Base-by-base conservation (phyloP, 30 jellyfish, hydroid and myxozoan species). In the Sanderia malayensis region DNA sequence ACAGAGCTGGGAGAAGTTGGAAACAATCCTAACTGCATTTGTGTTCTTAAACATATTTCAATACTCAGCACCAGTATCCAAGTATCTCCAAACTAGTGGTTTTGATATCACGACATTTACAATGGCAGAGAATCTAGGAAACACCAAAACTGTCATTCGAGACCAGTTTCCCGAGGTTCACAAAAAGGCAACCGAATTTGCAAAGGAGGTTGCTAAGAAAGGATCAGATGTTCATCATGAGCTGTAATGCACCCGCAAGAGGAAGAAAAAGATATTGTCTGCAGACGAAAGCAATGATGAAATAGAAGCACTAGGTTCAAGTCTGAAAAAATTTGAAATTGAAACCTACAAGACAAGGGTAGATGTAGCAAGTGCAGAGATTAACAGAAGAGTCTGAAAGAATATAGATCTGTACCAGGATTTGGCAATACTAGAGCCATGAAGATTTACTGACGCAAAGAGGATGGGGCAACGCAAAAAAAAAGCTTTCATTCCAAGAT, bases 361-460 rank as follows among this genome's bases (percentile, higher is more conserved):
- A 3, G 79, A 31, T 72, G 85, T 55, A 47, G 85, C 74, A 10
- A 32, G 30, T 49, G 79, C 74, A 49, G 85, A 72, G 71, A 72
- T 72, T 47, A 79, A 72, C 59, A 49, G 84, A 55, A 72, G 74
- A 41, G 49, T 72, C 62, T 49, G 79, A 72, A 72, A 55, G 59
- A 72, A 72, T 72, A 72, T 18, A 72, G 74, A 72, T 20, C 58
- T 72, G 22, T 72, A 47, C 59, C 30, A 53, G 30, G 79, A 31
- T 45, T 32, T 28, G 59, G 61, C 84, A 53, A 27, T 53, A 41
- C 74, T 29, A 18, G 74, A 72, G 74, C 84, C 84, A 9, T 11
- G 61, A 28, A 30, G 33, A 10, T 72, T 72, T 32, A 61, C 30
- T 20, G 77, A 72, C 59, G 53, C 60, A 21, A 32, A 26, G 62